phyloP scores from a whole-genome alignment of 2,113 vertebrate genomes.

The Silurus meridionalis region DNA sequence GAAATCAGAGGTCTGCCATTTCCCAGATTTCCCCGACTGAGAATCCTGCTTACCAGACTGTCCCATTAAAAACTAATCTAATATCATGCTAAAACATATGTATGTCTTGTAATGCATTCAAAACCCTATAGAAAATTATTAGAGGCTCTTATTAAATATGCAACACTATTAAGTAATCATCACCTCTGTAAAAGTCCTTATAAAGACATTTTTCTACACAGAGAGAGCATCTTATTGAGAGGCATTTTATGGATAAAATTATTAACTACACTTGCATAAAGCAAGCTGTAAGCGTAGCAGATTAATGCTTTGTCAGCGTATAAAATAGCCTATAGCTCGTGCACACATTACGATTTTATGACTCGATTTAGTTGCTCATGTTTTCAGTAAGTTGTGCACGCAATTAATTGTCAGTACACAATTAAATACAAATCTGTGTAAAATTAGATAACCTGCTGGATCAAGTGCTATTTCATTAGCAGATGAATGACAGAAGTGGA shows the following conservation, averaged over 20 bases:
- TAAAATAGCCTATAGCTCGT: too few relatives aligned
- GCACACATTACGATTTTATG: neutral
- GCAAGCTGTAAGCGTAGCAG: neutral
- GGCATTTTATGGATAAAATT: neutral
- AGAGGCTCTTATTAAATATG: neutral
- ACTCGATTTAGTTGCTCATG: neutral
- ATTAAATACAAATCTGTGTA: neutral
- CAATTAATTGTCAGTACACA: neutral
- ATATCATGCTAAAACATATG: neutral
- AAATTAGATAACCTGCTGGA: neutral
- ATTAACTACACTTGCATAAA: constrained; percentile 5
- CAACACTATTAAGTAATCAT: neutral
- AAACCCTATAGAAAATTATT: neutral
- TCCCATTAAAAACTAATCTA: neutral
- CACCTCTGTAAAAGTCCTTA: neutral
- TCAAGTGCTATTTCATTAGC: neutral
- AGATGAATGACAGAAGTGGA: neutral
- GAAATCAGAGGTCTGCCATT: neutral
- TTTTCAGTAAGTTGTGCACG: neutral
- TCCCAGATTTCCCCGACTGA: neutral
- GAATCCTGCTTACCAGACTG: neutral
- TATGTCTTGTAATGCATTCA: neutral
- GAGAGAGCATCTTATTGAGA: neutral
- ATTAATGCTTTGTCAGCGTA: neutral
- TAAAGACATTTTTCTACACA: neutral